Evolutionary conservation across 2,797 vertebrate genomes (phyloP).

Genomic region (Echeneis naucrates): DNA sequence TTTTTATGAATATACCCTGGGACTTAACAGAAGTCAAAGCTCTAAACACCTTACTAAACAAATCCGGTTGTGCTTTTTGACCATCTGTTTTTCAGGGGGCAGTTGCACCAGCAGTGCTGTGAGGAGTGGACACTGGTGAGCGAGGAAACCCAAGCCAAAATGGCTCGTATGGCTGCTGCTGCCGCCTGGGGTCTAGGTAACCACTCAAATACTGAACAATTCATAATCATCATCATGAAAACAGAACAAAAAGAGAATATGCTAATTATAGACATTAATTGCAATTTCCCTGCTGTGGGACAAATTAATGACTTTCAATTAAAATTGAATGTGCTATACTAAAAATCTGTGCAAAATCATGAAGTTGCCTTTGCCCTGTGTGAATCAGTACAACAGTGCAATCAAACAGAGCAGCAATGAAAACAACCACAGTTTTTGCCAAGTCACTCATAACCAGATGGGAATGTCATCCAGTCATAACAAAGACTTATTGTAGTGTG

Average conservation of each 20-base stretch:
- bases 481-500: conserved; percentile 56
- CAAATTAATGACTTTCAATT: no score
- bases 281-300: no score
- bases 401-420: conserved; percentile 40
- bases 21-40: not conserved
- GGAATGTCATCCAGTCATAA: conserved; percentile 63
- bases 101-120: conserved; percentile 98
- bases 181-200: conserved; percentile 98
- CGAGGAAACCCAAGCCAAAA: conserved; percentile 97
- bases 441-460: conserved; percentile 47
- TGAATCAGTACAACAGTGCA: conserved; percentile 28
- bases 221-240: not conserved
- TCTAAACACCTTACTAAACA: conserved; percentile 4
- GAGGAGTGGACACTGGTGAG: conserved; percentile 98
- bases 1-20: not conserved
- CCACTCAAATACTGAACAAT: not conserved
- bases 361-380: not conserved
- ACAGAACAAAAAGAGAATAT: not conserved
- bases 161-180: conserved; percentile 98
- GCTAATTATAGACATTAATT: not conserved
- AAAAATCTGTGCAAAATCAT: not conserved
- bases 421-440: conserved; percentile 43
- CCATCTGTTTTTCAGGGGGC: conserved; percentile 87
- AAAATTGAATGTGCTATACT: no score
- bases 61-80: conserved; percentile 7